These are phyloP conservation scores for Terebella lapidaria DNA, from an alignment of 2,888 invertebrate species.

Conservation along the genomic window DNA sequence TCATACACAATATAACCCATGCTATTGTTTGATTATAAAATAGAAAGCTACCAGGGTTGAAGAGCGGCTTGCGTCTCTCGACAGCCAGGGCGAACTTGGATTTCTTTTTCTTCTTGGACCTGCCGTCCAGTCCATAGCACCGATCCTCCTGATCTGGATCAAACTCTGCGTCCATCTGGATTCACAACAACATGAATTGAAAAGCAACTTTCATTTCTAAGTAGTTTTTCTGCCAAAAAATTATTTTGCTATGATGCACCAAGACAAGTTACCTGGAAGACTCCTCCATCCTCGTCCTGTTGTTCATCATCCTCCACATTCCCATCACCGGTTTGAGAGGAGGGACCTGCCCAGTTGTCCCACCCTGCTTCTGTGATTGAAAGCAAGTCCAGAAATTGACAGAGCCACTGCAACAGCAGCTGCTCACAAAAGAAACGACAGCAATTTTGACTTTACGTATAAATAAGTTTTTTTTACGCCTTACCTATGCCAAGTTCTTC, in stretches of 20 bases:
- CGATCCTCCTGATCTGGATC: conserved; percentile 56
- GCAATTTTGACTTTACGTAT: no score
- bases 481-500: conserved; percentile 13
- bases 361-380: conserved; percentile 61
- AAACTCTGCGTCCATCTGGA: conserved; percentile 83
- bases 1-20: no score
- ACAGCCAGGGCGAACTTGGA: conserved; percentile 74
- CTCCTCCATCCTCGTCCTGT: conserved; percentile 31
- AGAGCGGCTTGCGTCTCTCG: conserved; percentile 73
- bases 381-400: not conserved
- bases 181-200: not conserved
- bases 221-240: no score
- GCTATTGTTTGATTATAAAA: no score
- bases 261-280: conserved; percentile 51
- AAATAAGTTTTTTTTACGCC: no score
- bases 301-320: conserved; percentile 12
- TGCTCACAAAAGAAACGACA: no score
- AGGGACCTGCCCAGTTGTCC: conserved; percentile 61
- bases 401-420: no score
- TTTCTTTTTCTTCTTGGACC: conserved; percentile 59
- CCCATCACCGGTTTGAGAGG: conserved; percentile 32
- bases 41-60: conserved; percentile 66
- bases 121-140: not conserved
- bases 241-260: not conserved
- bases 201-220: no score